These are phyloP conservation scores for Montipora cactus DNA, from an alignment of 64 coral and sea anemone species.

Conservation along the genomic window DNA sequence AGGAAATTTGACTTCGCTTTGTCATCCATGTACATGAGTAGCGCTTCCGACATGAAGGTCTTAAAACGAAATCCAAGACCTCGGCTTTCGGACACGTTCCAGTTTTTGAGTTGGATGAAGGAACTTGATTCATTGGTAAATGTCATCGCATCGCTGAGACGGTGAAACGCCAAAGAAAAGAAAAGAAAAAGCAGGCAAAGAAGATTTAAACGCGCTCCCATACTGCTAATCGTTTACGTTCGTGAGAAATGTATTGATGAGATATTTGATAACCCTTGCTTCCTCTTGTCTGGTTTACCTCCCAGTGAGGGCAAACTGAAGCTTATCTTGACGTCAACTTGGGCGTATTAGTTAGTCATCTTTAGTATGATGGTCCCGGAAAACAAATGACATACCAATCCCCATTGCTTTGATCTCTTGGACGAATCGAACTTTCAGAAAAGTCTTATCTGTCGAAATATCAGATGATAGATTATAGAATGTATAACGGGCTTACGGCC, in stretches of 20 bases:
- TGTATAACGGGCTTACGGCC: background rate
- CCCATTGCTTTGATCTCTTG: background rate
- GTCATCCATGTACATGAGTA: constrained; percentile 41
- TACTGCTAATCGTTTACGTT: background rate
- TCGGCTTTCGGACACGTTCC: constrained; percentile 5
- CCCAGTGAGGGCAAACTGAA: background rate
- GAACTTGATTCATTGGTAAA: background rate
- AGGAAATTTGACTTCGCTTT: constrained; percentile 35
- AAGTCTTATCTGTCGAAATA: background rate
- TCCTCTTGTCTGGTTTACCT: background rate
- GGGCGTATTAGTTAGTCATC: background rate
- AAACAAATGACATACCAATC: background rate
- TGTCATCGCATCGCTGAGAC: background rate
- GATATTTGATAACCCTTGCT: background rate
- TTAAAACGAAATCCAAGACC: constrained; percentile 44
- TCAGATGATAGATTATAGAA: background rate
- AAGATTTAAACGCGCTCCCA: background rate
- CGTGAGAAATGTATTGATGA: background rate
- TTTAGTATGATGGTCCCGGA: background rate
- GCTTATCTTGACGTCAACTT: background rate
- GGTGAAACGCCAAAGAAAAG: background rate
- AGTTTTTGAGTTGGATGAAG: constrained; percentile 29
- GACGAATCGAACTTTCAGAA: background rate
- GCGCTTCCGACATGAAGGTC: constrained; percentile 16
- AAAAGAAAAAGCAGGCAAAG: background rate